These are phyloP conservation scores for Hymenopus coronatus DNA, from an alignment of 2,888 invertebrate genomes.

Conservation along the genomic window DNA sequence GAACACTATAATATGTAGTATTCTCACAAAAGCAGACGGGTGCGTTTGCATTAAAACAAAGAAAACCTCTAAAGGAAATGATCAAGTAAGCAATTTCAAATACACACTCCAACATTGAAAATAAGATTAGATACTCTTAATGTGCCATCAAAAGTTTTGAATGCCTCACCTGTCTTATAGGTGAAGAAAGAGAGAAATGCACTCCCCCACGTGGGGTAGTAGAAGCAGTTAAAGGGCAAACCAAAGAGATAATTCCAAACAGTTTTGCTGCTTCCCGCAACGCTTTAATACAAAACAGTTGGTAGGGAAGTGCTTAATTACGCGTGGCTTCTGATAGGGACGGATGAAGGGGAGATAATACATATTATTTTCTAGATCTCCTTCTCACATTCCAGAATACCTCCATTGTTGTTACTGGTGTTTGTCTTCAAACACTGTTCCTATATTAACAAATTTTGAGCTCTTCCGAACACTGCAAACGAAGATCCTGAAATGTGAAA, in stretches of 20 bases:
- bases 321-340: neutral
- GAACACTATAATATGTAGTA: no score
- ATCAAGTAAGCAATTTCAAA: no score
- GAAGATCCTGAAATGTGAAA: neutral
- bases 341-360: neutral
- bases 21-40: no score
- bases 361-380: neutral
- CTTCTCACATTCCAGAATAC: neutral
- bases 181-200: no score
- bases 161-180: no score
- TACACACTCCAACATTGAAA: no score
- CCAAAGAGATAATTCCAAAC: neutral
- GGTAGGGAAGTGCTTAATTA: neutral
- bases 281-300: conserved; percentile 9
- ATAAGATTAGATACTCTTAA: no score
- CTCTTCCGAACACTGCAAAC: neutral
- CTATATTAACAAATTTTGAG: neutral
- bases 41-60: no score
- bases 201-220: no score
- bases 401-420: neutral
- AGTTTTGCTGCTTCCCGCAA: neutral
- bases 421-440: neutral
- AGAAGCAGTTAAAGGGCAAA: no score
- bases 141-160: no score
- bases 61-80: no score